phyloP scores from a whole-genome alignment of 2,888 invertebrate genomes.

The Linnaemya tessellans region DNA sequence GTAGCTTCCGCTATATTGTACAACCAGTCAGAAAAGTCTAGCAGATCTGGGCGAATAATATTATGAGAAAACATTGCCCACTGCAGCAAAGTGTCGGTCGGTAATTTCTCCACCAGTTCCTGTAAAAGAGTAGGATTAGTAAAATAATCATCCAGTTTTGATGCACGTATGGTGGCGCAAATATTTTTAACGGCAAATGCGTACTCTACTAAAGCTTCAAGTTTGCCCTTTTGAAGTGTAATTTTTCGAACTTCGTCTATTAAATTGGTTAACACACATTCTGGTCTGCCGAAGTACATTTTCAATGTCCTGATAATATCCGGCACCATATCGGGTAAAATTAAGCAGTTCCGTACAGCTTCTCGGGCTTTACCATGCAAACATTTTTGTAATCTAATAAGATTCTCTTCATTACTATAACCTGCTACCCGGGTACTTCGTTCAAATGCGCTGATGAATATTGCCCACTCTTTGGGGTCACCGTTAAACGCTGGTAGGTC shows the following conservation, averaged over 20 bases:
- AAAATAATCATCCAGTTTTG: slow-evolving; percentile 40
- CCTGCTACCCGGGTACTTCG: slow-evolving; percentile 19
- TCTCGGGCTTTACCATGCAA: slow-evolving; percentile 31
- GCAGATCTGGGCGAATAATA: too few relatives aligned
- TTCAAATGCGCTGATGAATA: slow-evolving; percentile 15
- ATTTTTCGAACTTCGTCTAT: slow-evolving; percentile 16
- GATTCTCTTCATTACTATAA: slow-evolving; percentile 31
- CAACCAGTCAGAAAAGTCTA: too few relatives aligned
- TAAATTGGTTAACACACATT: slow-evolving; percentile 21
- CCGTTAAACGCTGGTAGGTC: slow-evolving; percentile 10
- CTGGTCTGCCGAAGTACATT: slow-evolving; percentile 44
- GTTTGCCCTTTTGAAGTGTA: too few relatives aligned
- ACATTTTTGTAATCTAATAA: slow-evolving; percentile 37
- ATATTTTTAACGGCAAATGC: slow-evolving; percentile 5
- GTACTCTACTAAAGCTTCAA: too few relatives aligned
- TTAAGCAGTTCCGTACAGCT: slow-evolving; percentile 13
- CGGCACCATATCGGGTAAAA: slow-evolving; percentile 38
- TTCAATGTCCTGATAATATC: slow-evolving; percentile 44
- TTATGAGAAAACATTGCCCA: slow-evolving; percentile 41
- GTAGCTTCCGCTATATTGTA: too few relatives aligned
- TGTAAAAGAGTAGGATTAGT: slow-evolving; percentile 44
- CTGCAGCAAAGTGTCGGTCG: not conserved
- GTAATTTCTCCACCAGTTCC: slow-evolving; percentile 45
- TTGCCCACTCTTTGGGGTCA: slow-evolving; percentile 25
- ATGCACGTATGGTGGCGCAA: slow-evolving; percentile 45